These are phyloP conservation scores for Calcarius ornatus DNA, from an alignment of 2,113 vertebrate genomes.

Conservation along the genomic window DNA sequence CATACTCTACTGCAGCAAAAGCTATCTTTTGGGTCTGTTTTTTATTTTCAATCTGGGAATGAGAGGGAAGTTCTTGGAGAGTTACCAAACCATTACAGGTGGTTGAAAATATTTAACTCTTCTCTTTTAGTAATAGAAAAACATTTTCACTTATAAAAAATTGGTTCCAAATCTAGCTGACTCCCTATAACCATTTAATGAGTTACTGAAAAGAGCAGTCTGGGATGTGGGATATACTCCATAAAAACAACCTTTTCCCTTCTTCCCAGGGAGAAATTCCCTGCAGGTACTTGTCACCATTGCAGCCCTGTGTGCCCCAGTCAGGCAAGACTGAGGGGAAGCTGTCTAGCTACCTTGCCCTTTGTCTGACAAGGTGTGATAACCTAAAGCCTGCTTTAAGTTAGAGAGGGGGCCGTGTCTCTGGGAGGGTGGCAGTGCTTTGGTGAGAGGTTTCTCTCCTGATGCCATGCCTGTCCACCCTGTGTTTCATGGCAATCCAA, in stretches of 20 bases:
- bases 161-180: background rate
- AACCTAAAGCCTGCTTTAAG: background rate
- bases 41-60: background rate
- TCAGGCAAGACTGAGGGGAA: background rate
- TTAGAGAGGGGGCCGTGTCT: background rate
- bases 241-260: background rate
- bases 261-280: background rate
- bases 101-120: constrained; percentile 33
- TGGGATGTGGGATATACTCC: background rate
- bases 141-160: background rate
- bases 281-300: background rate
- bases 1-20: background rate
- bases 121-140: constrained; percentile 13
- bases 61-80: constrained; percentile 5
- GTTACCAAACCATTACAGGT: constrained; percentile 36
- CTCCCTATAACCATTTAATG: background rate
- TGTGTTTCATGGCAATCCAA: background rate
- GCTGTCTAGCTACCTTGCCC: background rate
- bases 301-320: rapidly evolving
- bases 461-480: rapidly evolving
- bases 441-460: background rate
- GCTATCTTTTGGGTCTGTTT: background rate
- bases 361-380: background rate
- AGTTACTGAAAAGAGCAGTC: background rate
- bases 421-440: rapidly evolving